Evolutionary conservation across 1,140 invertebrate genomes (phyloP).

Genomic region (roundworm (Caenorhabditis elegans)): WBcel235 BX284606.5:17472001-17472500

Average conservation of each 20-base stretch:
- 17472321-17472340: not conserved
- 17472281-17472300: not conserved
- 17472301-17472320: no score
- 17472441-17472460: slow-evolving; percentile 62
- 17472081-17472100: slow-evolving; percentile 38
- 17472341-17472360: slow-evolving; percentile 54
- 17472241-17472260: not conserved
- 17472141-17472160: slow-evolving; percentile 46
- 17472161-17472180: slow-evolving; percentile 36
- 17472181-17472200: no score
- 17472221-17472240: not conserved
- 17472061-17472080: not conserved
- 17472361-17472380: slow-evolving; percentile 64
- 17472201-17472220: no score
- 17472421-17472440: slow-evolving; percentile 66
- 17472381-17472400: slow-evolving; percentile 63
- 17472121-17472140: slow-evolving; percentile 41
- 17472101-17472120: not conserved
- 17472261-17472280: not conserved
- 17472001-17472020: not conserved
- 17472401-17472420: slow-evolving; percentile 63
- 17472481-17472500: slow-evolving; percentile 59
- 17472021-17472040: slow-evolving; percentile 43
- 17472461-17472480: slow-evolving; percentile 66
- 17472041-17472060: not conserved